Percentiles rank a stretch among this genome's conserved stretches.
phyloP scores from a whole-genome alignment of 2,888 invertebrate genomes.

The Blastobasis lacticolella region DNA sequence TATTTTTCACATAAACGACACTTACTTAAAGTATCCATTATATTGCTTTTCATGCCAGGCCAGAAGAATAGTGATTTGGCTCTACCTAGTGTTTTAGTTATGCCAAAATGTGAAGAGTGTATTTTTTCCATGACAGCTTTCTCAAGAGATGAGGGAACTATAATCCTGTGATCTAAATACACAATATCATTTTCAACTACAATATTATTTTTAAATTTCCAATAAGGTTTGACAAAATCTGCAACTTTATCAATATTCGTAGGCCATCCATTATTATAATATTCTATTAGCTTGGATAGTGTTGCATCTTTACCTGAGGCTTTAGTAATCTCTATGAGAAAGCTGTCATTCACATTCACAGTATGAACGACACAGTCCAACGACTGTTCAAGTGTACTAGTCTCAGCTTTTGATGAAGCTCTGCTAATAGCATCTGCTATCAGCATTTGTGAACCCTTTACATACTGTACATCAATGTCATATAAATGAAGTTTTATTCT shows the following conservation, averaged over 20 bases:
- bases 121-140: background rate
- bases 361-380: no score
- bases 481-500: conserved; percentile 5
- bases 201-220: conserved; percentile 2
- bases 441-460: background rate
- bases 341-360: no score
- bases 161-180: conserved; percentile 1
- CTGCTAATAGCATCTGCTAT: background rate
- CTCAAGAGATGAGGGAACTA: background rate
- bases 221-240: conserved; percentile 1
- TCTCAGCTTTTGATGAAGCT: background rate
- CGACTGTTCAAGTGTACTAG: background rate
- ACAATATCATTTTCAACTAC: conserved; percentile 1
- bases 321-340: no score
- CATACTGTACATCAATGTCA: no score
- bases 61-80: conserved; percentile 3
- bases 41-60: background rate
- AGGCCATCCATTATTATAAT: conserved; percentile 4
- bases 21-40: background rate
- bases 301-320: no score
- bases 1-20: no score
- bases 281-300: background rate
- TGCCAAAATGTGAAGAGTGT: conserved; percentile 3
- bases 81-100: conserved; percentile 1
- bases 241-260: background rate